Evolutionary conservation across 2,113 vertebrate species (phyloP), one percentile per base, ranked within the genome.

Genomic region (Syrmaticus mikado): DNA sequence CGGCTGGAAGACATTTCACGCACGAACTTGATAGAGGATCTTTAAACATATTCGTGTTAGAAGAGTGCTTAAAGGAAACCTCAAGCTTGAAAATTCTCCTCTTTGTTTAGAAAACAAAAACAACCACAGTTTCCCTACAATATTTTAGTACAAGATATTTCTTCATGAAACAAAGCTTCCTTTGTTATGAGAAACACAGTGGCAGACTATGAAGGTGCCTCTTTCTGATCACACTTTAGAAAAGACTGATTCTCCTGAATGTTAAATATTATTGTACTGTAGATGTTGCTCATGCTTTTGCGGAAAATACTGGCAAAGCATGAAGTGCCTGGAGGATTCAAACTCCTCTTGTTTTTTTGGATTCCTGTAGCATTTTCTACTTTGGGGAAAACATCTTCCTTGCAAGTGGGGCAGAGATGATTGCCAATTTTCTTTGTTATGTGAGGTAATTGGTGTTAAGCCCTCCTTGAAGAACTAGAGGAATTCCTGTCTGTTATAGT

Each of bases 1-100:
- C 4, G 34, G 43, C 85, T 96, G 87, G 76, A 79, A 95, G 89
- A 77, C 85, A 95, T 95, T 96, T 95, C 81, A 76, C 81, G 93
- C 84, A 84, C 85, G 91, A 94, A 75, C 80, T 89, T 88, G 89
- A 90, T 48, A 92, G 50, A 91, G 78, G 66, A 78, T 93, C 87
- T 66, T 95, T 95, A 94, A 90, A 93, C 45, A 74, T 84, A 96
- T 89, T 96, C 91, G 74, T 85, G 72, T 91, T 90, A 73, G 89
- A 86, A 81, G 70, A 70, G 68, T 91, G 89, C 78, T 96, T 94
- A 76, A 94, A 94, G 85, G 77, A 41, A 93, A 94, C 75, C 57
- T 91, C 8, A 0, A 81, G 92, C 68, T 87, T 0, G 1, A 94
- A 95, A 89, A 91, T 84, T 75, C 71, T 28, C 0, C 80, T 93